Evolutionary conservation across 2,113 vertebrate species (phyloP).

Genomic region (Oceanites oceanicus): DNA sequence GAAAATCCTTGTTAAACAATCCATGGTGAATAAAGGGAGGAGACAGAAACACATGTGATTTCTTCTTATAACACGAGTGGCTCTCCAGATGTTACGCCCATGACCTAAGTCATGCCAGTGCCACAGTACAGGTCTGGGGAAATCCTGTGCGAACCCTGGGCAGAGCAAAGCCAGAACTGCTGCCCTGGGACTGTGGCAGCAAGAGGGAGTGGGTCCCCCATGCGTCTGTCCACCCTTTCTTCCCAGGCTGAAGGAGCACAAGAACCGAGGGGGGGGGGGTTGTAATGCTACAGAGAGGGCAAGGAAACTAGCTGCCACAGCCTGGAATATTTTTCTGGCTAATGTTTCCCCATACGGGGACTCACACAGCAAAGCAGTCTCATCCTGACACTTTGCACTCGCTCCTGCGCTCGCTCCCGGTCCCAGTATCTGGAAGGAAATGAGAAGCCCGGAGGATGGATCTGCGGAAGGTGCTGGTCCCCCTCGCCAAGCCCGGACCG

Average conservation of each 20-base stretch:
- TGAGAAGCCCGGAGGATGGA: background rate
- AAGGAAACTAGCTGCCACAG: background rate
- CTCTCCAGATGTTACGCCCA: background rate
- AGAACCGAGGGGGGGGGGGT: rapidly evolving
- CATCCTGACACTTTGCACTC: background rate
- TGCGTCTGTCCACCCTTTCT: rapidly evolving
- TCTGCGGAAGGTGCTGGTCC: rapidly evolving
- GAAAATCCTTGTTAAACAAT: background rate
- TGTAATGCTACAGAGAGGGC: background rate
- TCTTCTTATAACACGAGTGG: background rate
- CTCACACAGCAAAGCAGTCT: background rate
- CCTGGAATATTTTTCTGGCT: background rate
- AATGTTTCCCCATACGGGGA: background rate
- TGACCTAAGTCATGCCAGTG: background rate
- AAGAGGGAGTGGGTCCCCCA: background rate
- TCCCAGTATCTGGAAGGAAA: background rate
- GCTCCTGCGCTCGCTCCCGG: background rate
- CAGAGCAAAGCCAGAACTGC: background rate
- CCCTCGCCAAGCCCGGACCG: rapidly evolving
- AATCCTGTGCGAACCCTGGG: background rate
- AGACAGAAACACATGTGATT: background rate
- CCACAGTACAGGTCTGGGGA: background rate
- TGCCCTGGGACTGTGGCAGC: background rate
- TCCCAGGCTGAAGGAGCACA: background rate
- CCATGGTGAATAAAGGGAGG: rapidly evolving